phyloP scores from a whole-genome alignment of 2,888 invertebrate genomes.

The Elegia similella region DNA sequence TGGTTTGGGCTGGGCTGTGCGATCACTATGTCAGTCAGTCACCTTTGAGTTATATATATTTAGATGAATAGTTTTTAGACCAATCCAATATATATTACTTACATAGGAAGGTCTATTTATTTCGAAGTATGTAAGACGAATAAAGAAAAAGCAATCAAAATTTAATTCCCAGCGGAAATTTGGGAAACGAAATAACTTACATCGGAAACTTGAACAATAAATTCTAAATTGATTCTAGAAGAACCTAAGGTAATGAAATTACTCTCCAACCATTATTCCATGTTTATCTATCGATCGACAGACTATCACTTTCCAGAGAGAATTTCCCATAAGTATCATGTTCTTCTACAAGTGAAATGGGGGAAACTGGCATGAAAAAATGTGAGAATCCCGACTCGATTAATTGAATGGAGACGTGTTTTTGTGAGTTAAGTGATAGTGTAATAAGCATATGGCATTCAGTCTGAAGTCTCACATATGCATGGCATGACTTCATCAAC shows the following conservation, averaged over 20 bases:
- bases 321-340: constrained; percentile 4
- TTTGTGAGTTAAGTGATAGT: constrained; percentile 1
- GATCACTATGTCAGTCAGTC: no score
- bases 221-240: not conserved
- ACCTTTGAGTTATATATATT: no score
- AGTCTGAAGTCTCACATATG: not conserved
- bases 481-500: no score
- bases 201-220: not conserved
- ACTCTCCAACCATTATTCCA: not conserved
- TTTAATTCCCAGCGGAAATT: no score
- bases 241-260: not conserved
- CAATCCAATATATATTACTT: no score
- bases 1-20: no score
- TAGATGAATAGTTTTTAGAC: no score
- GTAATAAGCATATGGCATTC: constrained; percentile 3
- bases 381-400: not conserved
- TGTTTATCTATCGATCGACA: constrained; percentile 1
- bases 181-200: no score
- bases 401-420: not conserved
- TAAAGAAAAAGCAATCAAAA: no score
- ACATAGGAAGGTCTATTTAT: no score
- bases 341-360: constrained; percentile 3
- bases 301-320: constrained; percentile 8
- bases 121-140: no score
- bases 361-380: constrained; percentile 2